Conservation (phyloP, 2,797 vertebrate genomes). For the Lepus oiostolus region DNA sequence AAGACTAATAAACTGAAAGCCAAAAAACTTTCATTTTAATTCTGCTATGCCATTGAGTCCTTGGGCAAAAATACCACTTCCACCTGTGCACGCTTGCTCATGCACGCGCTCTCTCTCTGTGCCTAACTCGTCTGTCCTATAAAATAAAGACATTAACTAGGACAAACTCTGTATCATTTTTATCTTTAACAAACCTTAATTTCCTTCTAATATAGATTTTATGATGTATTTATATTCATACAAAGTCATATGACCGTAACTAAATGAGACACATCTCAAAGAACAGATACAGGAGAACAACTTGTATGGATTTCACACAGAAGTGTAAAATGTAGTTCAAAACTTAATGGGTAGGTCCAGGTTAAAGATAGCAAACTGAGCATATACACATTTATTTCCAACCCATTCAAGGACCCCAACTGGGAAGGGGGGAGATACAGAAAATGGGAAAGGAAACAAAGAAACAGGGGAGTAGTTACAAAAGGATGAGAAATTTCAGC, state of each 20-base stretch:
- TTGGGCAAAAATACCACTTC: background rate
- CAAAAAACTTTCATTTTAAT: slow-evolving; percentile 20
- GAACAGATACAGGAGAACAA: background rate
- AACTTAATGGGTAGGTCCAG: background rate
- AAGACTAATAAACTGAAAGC: slow-evolving; percentile 1
- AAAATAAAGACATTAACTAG: slow-evolving; percentile 10
- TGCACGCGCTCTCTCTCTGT: background rate
- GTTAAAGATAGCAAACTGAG: background rate
- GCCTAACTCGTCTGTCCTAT: slow-evolving; percentile 2
- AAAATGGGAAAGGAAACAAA: slow-evolving; percentile 12
- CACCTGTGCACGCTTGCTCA: background rate
- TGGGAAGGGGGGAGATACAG: background rate
- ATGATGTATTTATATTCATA: background rate
- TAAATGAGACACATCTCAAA: slow-evolving; percentile 12
- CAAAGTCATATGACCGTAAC: background rate
- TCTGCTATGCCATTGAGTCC: background rate
- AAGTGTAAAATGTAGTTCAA: background rate
- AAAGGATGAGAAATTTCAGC: background rate
- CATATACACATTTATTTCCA: background rate
- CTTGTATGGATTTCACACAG: background rate
- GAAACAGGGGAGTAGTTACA: background rate
- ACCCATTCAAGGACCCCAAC: background rate
- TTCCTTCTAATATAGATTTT: slow-evolving; percentile 37
- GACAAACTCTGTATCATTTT: slow-evolving; percentile 2
- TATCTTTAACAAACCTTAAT: slow-evolving; percentile 38